phyloP scores from a whole-genome alignment of 1,140 invertebrate genomes.

The Hyphantria cunea region DNA sequence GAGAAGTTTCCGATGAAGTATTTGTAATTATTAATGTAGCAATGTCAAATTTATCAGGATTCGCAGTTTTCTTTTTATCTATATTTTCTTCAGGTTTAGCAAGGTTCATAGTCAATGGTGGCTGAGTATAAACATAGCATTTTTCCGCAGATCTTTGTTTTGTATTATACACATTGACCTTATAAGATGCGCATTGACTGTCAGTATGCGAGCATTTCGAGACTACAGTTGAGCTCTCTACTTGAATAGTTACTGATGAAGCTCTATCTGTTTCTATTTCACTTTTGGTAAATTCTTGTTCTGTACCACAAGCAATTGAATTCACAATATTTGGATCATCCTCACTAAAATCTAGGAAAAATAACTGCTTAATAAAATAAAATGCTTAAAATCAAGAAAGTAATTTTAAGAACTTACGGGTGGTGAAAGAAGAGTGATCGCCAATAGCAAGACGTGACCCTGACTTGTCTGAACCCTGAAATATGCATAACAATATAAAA shows the following conservation, averaged over 20 bases:
- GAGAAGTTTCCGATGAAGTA: slow-evolving; percentile 47
- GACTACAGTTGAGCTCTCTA: slow-evolving; percentile 41
- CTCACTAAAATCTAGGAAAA: neutral
- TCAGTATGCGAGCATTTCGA: slow-evolving; percentile 50
- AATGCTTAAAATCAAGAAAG: slow-evolving; percentile 1
- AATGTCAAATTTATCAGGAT: slow-evolving; percentile 51
- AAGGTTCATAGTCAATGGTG: slow-evolving; percentile 57
- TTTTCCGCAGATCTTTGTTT: slow-evolving; percentile 47
- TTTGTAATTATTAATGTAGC: slow-evolving; percentile 53
- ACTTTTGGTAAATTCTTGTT: slow-evolving; percentile 34
- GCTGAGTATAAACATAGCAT: slow-evolving; percentile 57
- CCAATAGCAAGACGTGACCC: slow-evolving; percentile 60
- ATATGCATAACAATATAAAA: slow-evolving; percentile 5
- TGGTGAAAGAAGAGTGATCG: slow-evolving; percentile 64
- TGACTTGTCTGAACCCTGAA: slow-evolving; percentile 55
- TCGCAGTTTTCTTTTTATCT: slow-evolving; percentile 39
- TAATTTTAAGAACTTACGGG: slow-evolving; percentile 46
- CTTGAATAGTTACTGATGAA: slow-evolving; percentile 39
- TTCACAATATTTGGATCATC: slow-evolving; percentile 45
- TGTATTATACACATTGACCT: slow-evolving; percentile 33
- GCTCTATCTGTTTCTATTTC: slow-evolving; percentile 37
- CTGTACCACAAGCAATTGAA: slow-evolving; percentile 36
- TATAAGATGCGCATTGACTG: slow-evolving; percentile 17
- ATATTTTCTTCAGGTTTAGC: slow-evolving; percentile 46
- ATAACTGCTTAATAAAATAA: slow-evolving; percentile 1